Base-by-base conservation (phyloP, 2,797 vertebrate species). In the Muraenolepis orangiensis region DNA sequence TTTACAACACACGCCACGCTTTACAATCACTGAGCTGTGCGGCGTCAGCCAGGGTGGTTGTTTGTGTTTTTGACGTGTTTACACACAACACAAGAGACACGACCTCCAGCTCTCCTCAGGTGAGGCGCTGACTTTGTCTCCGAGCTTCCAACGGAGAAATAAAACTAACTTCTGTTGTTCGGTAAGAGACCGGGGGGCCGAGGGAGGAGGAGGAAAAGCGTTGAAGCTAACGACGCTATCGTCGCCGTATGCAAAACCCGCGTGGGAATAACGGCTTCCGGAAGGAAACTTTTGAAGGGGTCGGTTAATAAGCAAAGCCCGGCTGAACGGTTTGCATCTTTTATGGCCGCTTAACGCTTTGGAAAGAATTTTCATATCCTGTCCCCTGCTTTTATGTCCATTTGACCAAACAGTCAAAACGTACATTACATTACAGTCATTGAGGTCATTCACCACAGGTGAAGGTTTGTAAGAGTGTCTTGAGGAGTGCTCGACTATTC, bases 11-110 rank as follows among this genome's bases (percentile, higher is more conserved):
- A 91, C 82, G 76, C 80, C 78, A 38, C 76, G 78, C 87, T 92
- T 91, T 91, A 88, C 89, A 89, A 87, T 83, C 85, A 87, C 91
- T 93, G 88, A 87, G 90, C 78, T 74, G 80, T 75, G 82, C 73
- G 71, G 78, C 78, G 85, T 87, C 85, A 86, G 89, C 83, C 64
- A 84, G 84, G 87, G 88, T 89, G 87, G 87, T 78, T 91, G 91
- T 91, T 92, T 93, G 91, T 93, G 91, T 93, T 92, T 93, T 92
- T 78, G 85, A 87, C 67, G 31, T 93, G 90, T 93, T 93, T 93
- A 92, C 89, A 94, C 91, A 90, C 83, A 82, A 94, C 86, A 92
- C 89, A 84, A n/a, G 87, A 88, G 87, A 80, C 86, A 87, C 87
- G 87, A 87, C 88, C 87, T 84, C 78, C 85, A 81, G n/a, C 82